Conservation (phyloP, 2,113 vertebrate species). For the Seriola aureovittata region DNA sequence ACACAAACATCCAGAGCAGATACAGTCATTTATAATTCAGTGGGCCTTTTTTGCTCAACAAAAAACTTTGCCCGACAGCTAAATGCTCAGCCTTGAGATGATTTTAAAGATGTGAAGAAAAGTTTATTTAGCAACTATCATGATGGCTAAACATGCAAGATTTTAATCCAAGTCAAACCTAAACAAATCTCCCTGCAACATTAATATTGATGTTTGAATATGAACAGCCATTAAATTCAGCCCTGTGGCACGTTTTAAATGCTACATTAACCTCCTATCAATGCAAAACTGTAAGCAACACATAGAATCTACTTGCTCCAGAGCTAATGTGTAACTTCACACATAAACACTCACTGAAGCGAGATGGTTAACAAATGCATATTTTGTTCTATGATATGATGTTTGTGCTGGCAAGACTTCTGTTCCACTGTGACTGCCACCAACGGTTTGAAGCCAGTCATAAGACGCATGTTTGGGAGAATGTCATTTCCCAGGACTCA, state of each 20-base stretch:
- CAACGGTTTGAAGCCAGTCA: slow-evolving; percentile 5
- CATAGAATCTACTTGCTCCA: background rate
- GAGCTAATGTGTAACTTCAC: slow-evolving; percentile 19
- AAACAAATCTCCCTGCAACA: background rate
- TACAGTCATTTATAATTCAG: slow-evolving; percentile 46
- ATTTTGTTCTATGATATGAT: background rate
- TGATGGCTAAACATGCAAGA: background rate
- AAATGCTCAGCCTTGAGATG: slow-evolving; percentile 25
- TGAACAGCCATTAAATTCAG: slow-evolving; percentile 9
- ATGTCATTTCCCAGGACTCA: slow-evolving; percentile 49
- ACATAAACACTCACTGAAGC: background rate
- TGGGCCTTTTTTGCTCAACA: slow-evolving; percentile 9
- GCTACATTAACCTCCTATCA: slow-evolving; percentile 59
- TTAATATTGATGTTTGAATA: slow-evolving; percentile 26
- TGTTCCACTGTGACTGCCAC: slow-evolving; percentile 27
- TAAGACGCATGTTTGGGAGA: slow-evolving; percentile 28
- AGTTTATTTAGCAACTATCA: background rate
- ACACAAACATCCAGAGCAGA: slow-evolving; percentile 33
- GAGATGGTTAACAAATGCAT: background rate
- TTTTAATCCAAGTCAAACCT: background rate
- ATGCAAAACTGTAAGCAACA: slow-evolving; percentile 15
- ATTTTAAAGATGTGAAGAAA: slow-evolving; percentile 10
- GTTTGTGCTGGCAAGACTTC: slow-evolving; percentile 33
- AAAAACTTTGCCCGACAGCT: slow-evolving; percentile 17
- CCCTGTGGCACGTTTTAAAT: slow-evolving; percentile 36